Conservation (phyloP, 2,888 invertebrate species). For the Chelonus formosanus region DNA sequence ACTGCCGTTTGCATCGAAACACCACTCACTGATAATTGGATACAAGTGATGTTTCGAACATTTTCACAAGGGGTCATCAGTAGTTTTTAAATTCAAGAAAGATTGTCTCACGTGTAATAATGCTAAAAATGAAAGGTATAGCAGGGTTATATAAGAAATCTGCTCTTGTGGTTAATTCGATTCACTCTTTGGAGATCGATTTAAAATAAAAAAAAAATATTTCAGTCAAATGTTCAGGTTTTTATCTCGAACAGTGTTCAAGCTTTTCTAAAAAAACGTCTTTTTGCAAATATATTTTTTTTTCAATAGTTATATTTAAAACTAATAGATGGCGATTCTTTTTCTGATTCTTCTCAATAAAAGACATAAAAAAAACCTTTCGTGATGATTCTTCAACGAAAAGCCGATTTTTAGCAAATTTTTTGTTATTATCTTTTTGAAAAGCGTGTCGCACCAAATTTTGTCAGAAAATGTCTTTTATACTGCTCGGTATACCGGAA, state of each 20-base stretch:
- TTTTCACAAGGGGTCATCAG: no score
- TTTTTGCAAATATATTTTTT: background rate
- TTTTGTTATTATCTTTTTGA: slow-evolving; percentile 5
- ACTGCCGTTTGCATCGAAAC: no score
- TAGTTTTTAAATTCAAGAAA: no score
- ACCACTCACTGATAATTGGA: no score
- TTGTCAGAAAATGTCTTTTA: slow-evolving; percentile 7
- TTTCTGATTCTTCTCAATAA: background rate
- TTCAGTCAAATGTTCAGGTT: background rate
- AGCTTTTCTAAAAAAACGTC: background rate
- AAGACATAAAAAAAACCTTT: background rate
- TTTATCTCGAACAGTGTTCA: slow-evolving; percentile 3
- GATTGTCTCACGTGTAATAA: no score
- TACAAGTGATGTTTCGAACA: no score
- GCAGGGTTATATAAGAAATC: slow-evolving; percentile 3
- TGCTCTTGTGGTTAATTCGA: slow-evolving; percentile 2
- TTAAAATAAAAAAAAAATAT: background rate
- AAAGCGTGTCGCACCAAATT: background rate
- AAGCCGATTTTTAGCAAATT: slow-evolving; percentile 1
- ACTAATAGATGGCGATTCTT: background rate
- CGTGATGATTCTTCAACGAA: background rate
- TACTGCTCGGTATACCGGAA: background rate
- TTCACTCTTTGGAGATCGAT: background rate
- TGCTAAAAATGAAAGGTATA: background rate
- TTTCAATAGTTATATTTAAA: background rate